Evolutionary conservation across 2,888 invertebrate genomes (phyloP).

Genomic region (Hedychridium roseum): DNA sequence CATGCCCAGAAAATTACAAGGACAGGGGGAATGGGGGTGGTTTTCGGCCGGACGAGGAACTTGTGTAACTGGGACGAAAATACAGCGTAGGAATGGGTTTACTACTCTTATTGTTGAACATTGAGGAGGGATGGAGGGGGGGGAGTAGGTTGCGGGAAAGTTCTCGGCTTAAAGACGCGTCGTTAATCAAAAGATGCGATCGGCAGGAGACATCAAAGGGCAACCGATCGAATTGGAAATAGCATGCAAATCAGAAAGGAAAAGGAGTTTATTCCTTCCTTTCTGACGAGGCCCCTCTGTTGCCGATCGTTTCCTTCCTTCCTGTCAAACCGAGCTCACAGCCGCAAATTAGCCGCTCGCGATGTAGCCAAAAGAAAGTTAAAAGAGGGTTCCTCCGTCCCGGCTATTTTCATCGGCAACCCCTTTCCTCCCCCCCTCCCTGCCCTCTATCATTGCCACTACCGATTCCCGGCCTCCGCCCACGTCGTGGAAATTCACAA

Average conservation of each 20-base stretch:
- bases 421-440: conserved; percentile 13
- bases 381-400: conserved; percentile 35
- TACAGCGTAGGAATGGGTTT: too few species aligned
- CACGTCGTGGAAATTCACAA: conserved; percentile 21
- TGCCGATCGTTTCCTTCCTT: conserved; percentile 44
- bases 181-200: conserved; percentile 19
- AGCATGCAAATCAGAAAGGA: conserved; percentile 48
- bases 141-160: too few species aligned
- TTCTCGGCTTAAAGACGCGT: too few species aligned
- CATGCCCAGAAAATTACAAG: background rate
- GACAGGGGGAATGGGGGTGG: conserved; percentile 16
- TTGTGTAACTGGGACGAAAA: too few species aligned
- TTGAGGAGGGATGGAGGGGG: too few species aligned
- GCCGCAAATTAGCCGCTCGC: conserved; percentile 49
- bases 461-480: background rate
- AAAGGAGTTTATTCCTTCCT: conserved; percentile 44
- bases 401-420: conserved; percentile 24
- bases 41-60: too few species aligned
- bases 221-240: conserved; percentile 37
- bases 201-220: conserved; percentile 39
- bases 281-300: conserved; percentile 29
- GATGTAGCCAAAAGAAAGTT: conserved; percentile 47
- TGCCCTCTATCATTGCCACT: conserved; percentile 9
- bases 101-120: too few species aligned
- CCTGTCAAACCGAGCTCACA: conserved; percentile 49